Percentiles rank a stretch among this genome's conserved stretches.
These are phyloP conservation scores for Drosophila cardini DNA, from an alignment of 1,140 invertebrate species.

Conservation along the genomic window DNA sequence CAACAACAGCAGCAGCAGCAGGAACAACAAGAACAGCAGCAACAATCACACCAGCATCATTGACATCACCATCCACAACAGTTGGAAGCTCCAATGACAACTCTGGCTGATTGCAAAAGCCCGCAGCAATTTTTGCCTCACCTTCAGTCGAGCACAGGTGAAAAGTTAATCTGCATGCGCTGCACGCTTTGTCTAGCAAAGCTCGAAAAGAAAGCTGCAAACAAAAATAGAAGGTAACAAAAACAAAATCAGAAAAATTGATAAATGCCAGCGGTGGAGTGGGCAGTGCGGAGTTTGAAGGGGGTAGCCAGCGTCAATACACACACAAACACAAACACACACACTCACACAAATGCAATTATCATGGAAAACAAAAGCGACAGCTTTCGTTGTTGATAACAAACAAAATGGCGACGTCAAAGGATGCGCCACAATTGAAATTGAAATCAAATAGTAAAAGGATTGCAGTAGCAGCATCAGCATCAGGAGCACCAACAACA, in stretches of 20 bases:
- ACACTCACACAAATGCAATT: constrained; percentile 75
- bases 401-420: constrained; percentile 70
- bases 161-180: constrained; percentile 83
- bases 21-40: constrained; percentile 21
- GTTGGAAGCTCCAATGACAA: constrained; percentile 59
- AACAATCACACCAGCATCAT: constrained; percentile 17
- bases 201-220: constrained; percentile 60
- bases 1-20: constrained; percentile 31
- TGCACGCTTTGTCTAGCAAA: constrained; percentile 78
- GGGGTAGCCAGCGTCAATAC: constrained; percentile 12
- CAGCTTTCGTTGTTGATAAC: constrained; percentile 73
- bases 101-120: constrained; percentile 68
- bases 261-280: constrained; percentile 67
- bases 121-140: constrained; percentile 35
- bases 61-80: constrained; percentile 15
- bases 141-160: constrained; percentile 58
- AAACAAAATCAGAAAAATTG: constrained; percentile 54
- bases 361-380: constrained; percentile 80
- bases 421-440: constrained; percentile 80
- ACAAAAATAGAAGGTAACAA: constrained; percentile 23
- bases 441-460: constrained; percentile 80
- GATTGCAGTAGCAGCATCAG: constrained; percentile 62
- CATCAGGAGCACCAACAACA: constrained; percentile 23
- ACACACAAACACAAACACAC: constrained; percentile 68
- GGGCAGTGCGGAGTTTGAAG: neutral